Evolutionary conservation across 2,888 invertebrate genomes (phyloP).

Genomic region (Nemurella pictetii): DNA sequence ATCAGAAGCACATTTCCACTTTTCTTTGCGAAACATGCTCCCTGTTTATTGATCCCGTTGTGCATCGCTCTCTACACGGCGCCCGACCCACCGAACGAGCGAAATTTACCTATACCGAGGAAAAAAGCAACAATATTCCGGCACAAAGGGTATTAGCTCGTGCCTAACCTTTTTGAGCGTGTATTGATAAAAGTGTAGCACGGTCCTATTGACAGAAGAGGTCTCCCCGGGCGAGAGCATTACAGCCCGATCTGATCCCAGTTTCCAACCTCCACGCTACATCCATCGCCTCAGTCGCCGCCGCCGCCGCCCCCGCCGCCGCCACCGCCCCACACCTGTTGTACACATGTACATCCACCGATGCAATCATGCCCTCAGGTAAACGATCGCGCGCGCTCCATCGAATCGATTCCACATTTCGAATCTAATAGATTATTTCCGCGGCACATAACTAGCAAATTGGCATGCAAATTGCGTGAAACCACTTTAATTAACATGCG

Average conservation of each 20-base stretch:
- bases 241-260: background rate
- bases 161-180: background rate
- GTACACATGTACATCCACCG: background rate
- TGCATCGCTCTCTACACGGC: background rate
- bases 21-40: background rate
- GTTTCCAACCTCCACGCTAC: background rate
- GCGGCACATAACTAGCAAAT: conserved; percentile 16
- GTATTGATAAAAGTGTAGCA: conserved; percentile 21
- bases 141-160: background rate
- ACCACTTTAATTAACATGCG: conserved; percentile 28
- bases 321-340: conserved; percentile 22
- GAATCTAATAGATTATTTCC: conserved; percentile 29
- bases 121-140: background rate
- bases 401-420: conserved; percentile 20
- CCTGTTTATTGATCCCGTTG: background rate
- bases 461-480: conserved; percentile 28
- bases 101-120: background rate
- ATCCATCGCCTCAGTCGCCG: background rate
- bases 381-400: conserved; percentile 16
- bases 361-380: conserved; percentile 10
- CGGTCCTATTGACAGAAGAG: conserved; percentile 4
- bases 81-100: background rate
- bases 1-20: background rate
- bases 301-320: background rate
- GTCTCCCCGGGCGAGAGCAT: background rate